Evolutionary conservation across 2,797 vertebrate genomes (phyloP), one percentile per base, ranked within the genome.

Genomic region (Lerista edwardsae): DNA sequence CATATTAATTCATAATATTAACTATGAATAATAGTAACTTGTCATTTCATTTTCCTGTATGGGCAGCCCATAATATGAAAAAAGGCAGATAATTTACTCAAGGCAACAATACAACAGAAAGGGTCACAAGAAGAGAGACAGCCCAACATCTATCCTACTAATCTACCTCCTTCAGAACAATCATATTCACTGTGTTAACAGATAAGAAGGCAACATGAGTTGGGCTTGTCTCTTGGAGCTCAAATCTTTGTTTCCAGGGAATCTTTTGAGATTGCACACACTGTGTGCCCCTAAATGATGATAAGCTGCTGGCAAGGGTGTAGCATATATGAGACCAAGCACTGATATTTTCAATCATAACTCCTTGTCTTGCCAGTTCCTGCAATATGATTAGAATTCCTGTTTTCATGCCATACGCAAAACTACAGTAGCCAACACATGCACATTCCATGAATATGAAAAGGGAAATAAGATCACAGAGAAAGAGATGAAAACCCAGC

Each of bases 331-430:
- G 47, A 86, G 51, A 27, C 67, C 86, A 77, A 64, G 73, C 67
- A 10, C 78, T 29, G 23, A 89, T 89, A 79, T 86, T 34, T 84
- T 0, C 86, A 84, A 34, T 55, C 51, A 83, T 78, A 85, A 84
- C 71, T 47, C 86, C 73, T 84, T 85, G 87, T 41, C 85, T 79
- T 55, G 55, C 65, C 14, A 61, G 9, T 5, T 90, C 44, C 78
- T 86, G 80, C 64, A 87, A 87, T 82, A 51, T n/a, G 39, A 79
- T 71, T 89, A 61, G 85, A 87, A 88, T 90, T 34, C 88, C n/a
- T 87, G 29, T 61, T 88, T 82, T 69, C 41, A 83, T 75, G 67
- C 7, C 55, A 55, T 21, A 25, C 21, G 78, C 65, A 78, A 0
- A 1, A 41, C 3, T 64, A 36, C 19, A 84, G 6, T 39, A 39